phyloP scores from a whole-genome alignment of 2,888 invertebrate species.

The Chouioia cunea region DNA sequence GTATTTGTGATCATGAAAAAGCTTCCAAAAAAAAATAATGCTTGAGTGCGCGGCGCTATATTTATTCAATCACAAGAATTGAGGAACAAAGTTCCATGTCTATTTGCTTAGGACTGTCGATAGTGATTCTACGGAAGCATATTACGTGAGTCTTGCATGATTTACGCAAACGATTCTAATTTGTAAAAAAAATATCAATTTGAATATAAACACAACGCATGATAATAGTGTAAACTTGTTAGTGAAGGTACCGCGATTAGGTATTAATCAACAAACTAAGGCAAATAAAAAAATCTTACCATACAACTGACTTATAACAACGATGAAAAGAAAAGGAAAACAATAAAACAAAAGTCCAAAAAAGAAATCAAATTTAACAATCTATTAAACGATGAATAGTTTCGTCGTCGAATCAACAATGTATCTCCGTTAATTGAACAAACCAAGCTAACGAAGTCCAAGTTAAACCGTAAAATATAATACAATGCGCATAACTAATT shows the following conservation, averaged over 20 bases:
- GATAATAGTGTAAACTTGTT: slow-evolving; percentile 4
- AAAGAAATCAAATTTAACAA: slow-evolving; percentile 50
- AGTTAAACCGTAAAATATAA: slow-evolving; percentile 54
- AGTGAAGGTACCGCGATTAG: too few relatives aligned
- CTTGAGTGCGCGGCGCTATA: neutral
- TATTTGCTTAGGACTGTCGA: neutral
- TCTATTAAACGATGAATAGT: slow-evolving; percentile 56
- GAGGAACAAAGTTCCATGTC: slow-evolving; percentile 36
- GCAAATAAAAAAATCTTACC: slow-evolving; percentile 36
- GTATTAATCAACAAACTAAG: too few relatives aligned
- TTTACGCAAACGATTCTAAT: too few relatives aligned
- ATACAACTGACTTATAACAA: neutral
- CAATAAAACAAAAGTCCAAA: slow-evolving; percentile 40
- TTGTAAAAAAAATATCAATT: too few relatives aligned
- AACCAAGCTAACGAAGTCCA: slow-evolving; percentile 57
- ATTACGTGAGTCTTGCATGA: too few relatives aligned
- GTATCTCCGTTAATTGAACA: slow-evolving; percentile 56
- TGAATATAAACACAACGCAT: neutral
- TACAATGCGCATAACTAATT: slow-evolving; percentile 55
- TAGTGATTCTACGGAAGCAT: too few relatives aligned
- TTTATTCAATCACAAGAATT: slow-evolving; percentile 31
- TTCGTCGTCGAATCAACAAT: slow-evolving; percentile 55
- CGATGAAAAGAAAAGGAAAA: neutral
- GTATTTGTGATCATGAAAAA: slow-evolving; percentile 6
- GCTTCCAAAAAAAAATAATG: slow-evolving; percentile 5